Conservation (phyloP, 2,888 invertebrate genomes). For the Clostera curtula region DNA sequence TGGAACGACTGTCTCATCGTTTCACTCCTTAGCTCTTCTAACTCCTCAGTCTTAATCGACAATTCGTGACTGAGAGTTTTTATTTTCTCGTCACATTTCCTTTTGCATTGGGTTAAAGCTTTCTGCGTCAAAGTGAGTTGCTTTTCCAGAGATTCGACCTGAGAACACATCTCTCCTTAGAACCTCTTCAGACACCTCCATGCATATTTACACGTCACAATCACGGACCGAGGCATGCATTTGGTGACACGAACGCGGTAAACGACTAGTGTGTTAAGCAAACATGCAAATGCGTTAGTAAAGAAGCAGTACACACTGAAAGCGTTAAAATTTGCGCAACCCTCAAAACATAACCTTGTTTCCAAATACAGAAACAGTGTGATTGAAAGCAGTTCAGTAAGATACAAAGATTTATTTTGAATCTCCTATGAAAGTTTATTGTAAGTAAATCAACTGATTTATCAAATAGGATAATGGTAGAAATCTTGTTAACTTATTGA, state of each 20-base stretch:
- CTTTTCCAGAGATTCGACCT: conserved; percentile 75
- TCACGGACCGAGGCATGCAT: conserved; percentile 42
- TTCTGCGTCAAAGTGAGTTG: conserved; percentile 72
- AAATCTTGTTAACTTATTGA: no score
- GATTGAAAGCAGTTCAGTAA: no score
- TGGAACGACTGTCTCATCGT: conserved; percentile 60
- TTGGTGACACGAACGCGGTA: conserved; percentile 33
- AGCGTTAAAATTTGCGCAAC: conserved; percentile 32
- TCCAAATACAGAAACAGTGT: no score
- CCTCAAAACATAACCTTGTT: no score
- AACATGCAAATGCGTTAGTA: conserved; percentile 34
- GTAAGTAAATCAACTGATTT: no score
- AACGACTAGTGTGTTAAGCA: conserved; percentile 27
- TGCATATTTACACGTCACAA: conserved; percentile 53
- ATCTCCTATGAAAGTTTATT: no score
- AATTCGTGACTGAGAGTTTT: conserved; percentile 76
- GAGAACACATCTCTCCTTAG: conserved; percentile 67
- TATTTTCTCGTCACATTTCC: conserved; percentile 71
- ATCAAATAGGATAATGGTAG: no score
- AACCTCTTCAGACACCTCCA: conserved; percentile 42
- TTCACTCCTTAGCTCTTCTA: conserved; percentile 64
- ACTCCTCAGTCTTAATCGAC: conserved; percentile 68
- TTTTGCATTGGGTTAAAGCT: conserved; percentile 70
- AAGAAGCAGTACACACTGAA: conserved; percentile 29
- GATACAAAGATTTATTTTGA: not conserved